These are phyloP conservation scores for Drosophila truncata DNA, from an alignment of 1,140 invertebrate species.

Conservation along the genomic window DNA sequence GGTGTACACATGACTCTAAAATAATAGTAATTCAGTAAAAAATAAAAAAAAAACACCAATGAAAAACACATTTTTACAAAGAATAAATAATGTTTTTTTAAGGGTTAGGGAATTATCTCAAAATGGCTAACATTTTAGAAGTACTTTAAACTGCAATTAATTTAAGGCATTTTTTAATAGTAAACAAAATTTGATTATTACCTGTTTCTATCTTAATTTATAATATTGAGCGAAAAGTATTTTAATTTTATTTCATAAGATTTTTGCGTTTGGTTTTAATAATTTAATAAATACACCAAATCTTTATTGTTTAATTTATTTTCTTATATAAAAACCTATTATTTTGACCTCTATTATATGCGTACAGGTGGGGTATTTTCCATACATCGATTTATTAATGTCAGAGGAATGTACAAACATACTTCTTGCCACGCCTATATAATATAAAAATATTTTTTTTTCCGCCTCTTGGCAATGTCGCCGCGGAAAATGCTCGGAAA, in stretches of 20 bases:
- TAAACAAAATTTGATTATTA: neutral
- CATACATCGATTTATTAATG: conserved; percentile 81
- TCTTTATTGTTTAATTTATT: neutral
- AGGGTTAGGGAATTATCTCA: neutral
- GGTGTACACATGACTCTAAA: neutral
- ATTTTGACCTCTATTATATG: neutral
- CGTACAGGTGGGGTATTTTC: conserved; percentile 27
- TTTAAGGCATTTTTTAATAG: neutral
- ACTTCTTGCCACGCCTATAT: conserved; percentile 56
- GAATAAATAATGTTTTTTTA: neutral
- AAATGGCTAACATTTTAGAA: neutral
- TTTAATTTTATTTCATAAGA: neutral
- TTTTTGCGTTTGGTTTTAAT: no score
- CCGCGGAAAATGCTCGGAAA: conserved; percentile 33
- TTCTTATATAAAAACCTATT: neutral
- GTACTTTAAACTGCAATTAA: neutral
- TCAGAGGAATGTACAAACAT: conserved; percentile 59
- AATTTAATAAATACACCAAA: neutral
- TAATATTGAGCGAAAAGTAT: neutral
- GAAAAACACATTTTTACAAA: neutral
- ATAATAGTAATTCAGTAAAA: neutral
- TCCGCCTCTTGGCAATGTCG: conserved; percentile 48
- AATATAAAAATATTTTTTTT: conserved; percentile 15
- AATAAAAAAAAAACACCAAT: neutral
- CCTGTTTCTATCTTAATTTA: neutral